These are phyloP conservation scores for Drosophila pectinifera DNA, from an alignment of 1,140 invertebrate species.

Conservation along the genomic window DNA sequence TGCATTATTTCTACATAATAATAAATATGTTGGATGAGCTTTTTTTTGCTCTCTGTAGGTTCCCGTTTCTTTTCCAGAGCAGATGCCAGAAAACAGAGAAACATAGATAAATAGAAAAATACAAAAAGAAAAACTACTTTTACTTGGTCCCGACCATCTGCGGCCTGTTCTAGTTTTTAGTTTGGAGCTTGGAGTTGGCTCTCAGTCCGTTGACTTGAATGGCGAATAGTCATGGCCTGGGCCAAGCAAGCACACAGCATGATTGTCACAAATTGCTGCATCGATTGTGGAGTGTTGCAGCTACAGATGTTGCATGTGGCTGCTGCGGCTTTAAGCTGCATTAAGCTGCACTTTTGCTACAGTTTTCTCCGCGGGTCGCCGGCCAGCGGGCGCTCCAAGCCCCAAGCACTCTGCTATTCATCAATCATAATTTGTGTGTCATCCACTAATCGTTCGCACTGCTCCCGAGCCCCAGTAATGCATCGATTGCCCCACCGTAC, in stretches of 20 bases:
- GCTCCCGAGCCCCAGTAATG: conserved; percentile 55
- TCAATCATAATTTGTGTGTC: conserved; percentile 81
- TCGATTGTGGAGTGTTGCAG: conserved; percentile 45
- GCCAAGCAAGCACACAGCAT: conserved; percentile 54
- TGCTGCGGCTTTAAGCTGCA: conserved; percentile 36
- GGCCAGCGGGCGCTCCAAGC: conserved; percentile 32
- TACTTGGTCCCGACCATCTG: conserved; percentile 54
- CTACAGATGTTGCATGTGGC: conserved; percentile 37
- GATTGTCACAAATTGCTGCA: conserved; percentile 79
- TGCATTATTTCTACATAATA: neutral
- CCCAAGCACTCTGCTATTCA: conserved; percentile 54
- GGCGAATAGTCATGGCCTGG: conserved; percentile 39
- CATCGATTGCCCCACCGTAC: conserved; percentile 61
- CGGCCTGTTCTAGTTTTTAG: conserved; percentile 57
- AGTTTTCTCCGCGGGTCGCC: conserved; percentile 76
- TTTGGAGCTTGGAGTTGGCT: conserved; percentile 10
- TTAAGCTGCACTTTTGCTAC: conserved; percentile 72
- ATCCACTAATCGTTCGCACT: conserved; percentile 74
- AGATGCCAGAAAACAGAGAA: conserved; percentile 41
- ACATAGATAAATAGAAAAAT: conserved; percentile 19
- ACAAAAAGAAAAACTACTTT: conserved; percentile 56
- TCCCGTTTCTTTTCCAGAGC: conserved; percentile 40
- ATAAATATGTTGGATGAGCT: neutral
- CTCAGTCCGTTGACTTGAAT: conserved; percentile 28
- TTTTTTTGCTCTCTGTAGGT: conserved; percentile 18